Evolutionary conservation across 2,797 vertebrate species (phyloP), one percentile per base, ranked within the genome.

Genomic region (Hozukius guyotensis): DNA sequence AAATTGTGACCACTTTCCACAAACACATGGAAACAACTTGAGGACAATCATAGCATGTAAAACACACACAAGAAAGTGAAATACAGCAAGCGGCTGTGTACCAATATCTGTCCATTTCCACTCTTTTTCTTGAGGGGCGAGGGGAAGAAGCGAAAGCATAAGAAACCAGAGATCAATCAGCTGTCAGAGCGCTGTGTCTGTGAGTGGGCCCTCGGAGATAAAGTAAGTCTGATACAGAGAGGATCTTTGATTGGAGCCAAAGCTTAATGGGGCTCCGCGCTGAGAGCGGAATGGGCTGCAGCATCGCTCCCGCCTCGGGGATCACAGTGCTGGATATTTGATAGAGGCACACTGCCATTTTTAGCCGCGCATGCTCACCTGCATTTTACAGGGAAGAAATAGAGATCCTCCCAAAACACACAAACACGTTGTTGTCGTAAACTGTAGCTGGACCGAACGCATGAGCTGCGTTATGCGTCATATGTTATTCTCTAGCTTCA

Each of bases 221-320:
- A 88, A 85, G 72, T 78, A 8, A 80, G 80, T 62, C 83, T 84
- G 85, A 84, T 89, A 77, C 42, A 79, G 65, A 60, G 81, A 68
- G 18, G 67, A 78, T 90, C 82, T 90, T 88, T 92, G 89, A 94
- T 91, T 90, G 87, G 85, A 87, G 86, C 77, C 72, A 56, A 56
- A 77, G 77, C 82, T 80, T 91, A 89, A 92, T 88, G 83, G 85
- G 72, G 75, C 77, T 81, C 53, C 0, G 55, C 38, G 9, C 60
- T 46, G 85, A 85, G 80, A 86, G 87, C 32, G 13, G 68, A 88
- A 88, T 38, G 72, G 75, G 63, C 81, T 72, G 56, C 77, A 72
- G 78, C 65, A 34, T 62, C 20, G 2, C 59, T 63, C 27, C 69
- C 71, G 81, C 85, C 31, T 91, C 67, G 0, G 84, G 86, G 77